Conservation (phyloP, 1,140 invertebrate genomes). For the Calliopsis andreniformis region DNA sequence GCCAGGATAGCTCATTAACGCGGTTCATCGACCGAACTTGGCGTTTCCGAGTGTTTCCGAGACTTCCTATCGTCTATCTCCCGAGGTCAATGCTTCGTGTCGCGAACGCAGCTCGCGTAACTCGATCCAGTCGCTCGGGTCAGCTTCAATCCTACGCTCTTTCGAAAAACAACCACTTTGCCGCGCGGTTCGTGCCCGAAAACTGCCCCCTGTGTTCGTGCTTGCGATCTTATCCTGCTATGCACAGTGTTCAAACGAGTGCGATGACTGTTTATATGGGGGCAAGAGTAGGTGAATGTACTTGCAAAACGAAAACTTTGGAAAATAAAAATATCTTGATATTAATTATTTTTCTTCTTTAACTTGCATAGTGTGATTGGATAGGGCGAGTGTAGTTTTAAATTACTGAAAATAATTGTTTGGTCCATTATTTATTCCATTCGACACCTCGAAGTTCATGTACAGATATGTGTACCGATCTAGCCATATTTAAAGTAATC, state of each 20-base stretch:
- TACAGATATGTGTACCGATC: no score
- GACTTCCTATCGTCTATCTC: background rate
- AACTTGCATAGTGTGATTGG: no score
- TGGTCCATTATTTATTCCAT: no score
- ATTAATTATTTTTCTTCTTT: no score
- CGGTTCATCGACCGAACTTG: background rate
- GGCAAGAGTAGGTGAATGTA: no score
- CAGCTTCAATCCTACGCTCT: background rate
- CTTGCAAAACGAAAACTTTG: no score
- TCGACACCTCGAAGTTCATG: no score
- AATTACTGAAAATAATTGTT: no score
- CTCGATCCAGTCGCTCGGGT: background rate
- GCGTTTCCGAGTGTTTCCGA: no score
- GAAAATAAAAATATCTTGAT: no score
- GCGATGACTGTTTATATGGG: background rate
- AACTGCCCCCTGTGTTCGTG: background rate
- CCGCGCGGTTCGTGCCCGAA: background rate
- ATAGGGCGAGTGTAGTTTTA: no score
- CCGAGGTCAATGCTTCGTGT: background rate
- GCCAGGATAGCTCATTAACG: background rate
- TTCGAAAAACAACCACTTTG: background rate
- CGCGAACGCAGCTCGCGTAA: background rate
- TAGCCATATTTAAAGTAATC: no score
- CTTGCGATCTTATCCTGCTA: slow-evolving; percentile 14
- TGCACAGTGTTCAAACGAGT: background rate